These are phyloP conservation scores for Agriopis marginaria DNA, from an alignment of 2,888 invertebrate genomes.

Conservation along the genomic window DNA sequence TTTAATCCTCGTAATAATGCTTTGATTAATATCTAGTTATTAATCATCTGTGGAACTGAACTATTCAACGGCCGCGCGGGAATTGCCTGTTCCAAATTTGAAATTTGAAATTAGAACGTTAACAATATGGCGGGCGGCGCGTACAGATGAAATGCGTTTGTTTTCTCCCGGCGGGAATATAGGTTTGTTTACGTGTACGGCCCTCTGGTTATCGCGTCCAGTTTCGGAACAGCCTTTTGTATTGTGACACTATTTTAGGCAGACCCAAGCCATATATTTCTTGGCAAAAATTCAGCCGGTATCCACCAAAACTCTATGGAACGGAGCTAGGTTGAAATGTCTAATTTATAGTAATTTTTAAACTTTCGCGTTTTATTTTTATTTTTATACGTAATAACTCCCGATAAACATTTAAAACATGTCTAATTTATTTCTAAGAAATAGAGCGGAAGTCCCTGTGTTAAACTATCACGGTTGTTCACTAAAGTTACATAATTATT, in stretches of 20 bases:
- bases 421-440: no score
- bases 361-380: no score
- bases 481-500: no score
- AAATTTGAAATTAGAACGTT: constrained; percentile 75
- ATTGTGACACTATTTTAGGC: neutral
- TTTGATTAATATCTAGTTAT: constrained; percentile 76
- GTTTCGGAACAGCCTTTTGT: constrained; percentile 5
- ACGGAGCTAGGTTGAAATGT: no score
- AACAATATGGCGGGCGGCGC: constrained; percentile 63
- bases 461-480: no score
- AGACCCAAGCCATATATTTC: neutral
- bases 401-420: no score
- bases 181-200: constrained; percentile 20
- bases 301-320: no score
- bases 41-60: constrained; percentile 74
- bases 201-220: neutral
- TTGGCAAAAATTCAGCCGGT: neutral
- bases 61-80: constrained; percentile 75
- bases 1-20: constrained; percentile 64
- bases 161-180: constrained; percentile 45
- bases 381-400: no score
- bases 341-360: no score
- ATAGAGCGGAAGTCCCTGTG: no score
- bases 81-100: constrained; percentile 71
- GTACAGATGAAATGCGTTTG: constrained; percentile 55